Conservation (phyloP, 1,140 invertebrate genomes). For the Pseudoatta argentina region DNA sequence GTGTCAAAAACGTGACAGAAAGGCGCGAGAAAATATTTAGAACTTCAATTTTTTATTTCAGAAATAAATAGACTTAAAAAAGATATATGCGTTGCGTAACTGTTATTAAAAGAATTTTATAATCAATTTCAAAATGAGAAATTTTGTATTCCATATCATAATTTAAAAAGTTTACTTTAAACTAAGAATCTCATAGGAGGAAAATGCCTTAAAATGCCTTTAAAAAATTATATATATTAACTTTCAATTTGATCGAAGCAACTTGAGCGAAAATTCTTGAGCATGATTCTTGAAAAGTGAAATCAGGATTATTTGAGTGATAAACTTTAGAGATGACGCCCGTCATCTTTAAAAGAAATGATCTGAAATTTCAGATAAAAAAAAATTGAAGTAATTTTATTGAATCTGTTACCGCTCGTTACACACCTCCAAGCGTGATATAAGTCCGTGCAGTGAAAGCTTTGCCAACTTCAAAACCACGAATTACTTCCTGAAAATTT, state of each 20-base stretch:
- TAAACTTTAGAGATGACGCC: background rate
- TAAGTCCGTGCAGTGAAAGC: conserved; percentile 67
- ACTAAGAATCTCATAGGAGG: too few relatives aligned
- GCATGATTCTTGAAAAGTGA: background rate
- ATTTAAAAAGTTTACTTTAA: too few relatives aligned
- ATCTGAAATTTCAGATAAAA: background rate
- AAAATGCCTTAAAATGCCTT: background rate
- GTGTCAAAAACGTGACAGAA: background rate
- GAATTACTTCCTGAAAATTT: conserved; percentile 74
- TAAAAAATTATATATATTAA: background rate
- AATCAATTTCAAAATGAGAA: background rate
- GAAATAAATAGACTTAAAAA: background rate
- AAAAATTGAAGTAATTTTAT: conserved; percentile 36
- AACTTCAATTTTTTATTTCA: background rate
- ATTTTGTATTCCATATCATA: background rate
- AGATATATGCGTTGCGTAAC: background rate
- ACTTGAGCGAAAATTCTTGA: background rate
- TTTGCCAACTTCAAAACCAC: background rate
- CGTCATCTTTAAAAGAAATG: conserved; percentile 12
- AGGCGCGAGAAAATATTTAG: background rate
- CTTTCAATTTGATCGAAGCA: background rate
- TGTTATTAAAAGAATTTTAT: background rate
- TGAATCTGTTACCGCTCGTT: conserved; percentile 56
- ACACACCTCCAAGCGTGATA: conserved; percentile 58
- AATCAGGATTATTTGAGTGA: background rate